These are phyloP conservation scores for Drosophila putrida DNA, from an alignment of 2,888 invertebrate species.

Conservation along the genomic window DNA sequence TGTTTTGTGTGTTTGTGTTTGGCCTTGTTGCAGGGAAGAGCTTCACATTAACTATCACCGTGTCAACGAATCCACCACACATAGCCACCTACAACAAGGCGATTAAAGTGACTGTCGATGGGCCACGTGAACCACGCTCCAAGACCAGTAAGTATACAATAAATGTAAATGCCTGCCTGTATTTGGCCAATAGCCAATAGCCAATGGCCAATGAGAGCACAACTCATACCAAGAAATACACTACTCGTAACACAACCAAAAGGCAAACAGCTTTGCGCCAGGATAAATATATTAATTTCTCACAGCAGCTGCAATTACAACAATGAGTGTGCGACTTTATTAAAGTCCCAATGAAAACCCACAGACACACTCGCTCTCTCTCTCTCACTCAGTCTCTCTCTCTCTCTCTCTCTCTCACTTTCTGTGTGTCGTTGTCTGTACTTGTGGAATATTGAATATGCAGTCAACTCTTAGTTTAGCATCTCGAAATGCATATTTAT, in stretches of 20 bases:
- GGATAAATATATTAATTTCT: constrained; percentile 23
- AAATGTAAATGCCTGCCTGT: not conserved
- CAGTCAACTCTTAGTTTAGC: constrained; percentile 45
- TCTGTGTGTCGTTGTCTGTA: not conserved
- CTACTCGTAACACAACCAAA: constrained; percentile 7
- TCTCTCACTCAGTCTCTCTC: not conserved
- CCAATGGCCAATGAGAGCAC: constrained; percentile 26
- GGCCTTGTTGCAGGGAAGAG: constrained; percentile 93
- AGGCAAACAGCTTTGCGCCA: constrained; percentile 9
- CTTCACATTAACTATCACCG: constrained; percentile 97
- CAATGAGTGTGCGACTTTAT: constrained; percentile 30
- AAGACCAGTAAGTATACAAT: constrained; percentile 92
- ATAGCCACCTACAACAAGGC: constrained; percentile 98
- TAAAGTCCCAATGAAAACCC: constrained; percentile 24
- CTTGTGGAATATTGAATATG: constrained; percentile 26
- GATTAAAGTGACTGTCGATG: constrained; percentile 99
- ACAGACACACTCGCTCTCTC: not conserved
- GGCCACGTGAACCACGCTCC: constrained; percentile 97
- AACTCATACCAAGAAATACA: constrained; percentile 14
- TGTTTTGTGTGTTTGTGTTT: constrained; percentile 17
- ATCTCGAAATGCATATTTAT: constrained; percentile 79
- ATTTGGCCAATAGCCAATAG: constrained; percentile 15
- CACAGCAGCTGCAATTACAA: constrained; percentile 29
- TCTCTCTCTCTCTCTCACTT: not conserved
- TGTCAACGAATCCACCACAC: constrained; percentile 97